phyloP scores from a whole-genome alignment of 2,888 invertebrate genomes.

The Phrixothrix hirtus region DNA sequence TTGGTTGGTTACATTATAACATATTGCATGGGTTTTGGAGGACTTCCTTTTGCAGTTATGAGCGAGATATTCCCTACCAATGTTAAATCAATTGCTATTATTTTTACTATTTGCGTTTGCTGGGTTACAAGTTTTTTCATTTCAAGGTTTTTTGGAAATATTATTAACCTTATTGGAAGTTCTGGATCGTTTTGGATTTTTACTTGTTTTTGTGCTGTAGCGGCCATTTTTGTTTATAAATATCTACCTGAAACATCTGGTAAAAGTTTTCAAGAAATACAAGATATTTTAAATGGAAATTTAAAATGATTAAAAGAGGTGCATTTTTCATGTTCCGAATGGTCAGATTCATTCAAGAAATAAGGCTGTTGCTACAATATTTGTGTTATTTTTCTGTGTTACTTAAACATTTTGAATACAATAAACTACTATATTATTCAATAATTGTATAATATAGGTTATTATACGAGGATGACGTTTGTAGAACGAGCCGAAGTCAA shows the following conservation, averaged over 20 bases:
- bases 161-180: slow-evolving; percentile 64
- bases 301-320: slow-evolving; percentile 7
- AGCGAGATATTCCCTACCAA: slow-evolving; percentile 82
- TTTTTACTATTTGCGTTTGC: slow-evolving; percentile 78
- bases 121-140: slow-evolving; percentile 77
- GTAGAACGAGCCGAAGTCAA: too few species aligned
- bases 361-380: too few species aligned
- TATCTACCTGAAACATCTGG: slow-evolving; percentile 83
- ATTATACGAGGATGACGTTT: too few species aligned
- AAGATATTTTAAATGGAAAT: slow-evolving; percentile 60
- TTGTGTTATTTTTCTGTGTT: too few species aligned
- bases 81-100: slow-evolving; percentile 76
- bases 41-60: slow-evolving; percentile 82
- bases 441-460: too few species aligned
- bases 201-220: slow-evolving; percentile 62
- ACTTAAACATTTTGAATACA: too few species aligned
- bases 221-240: slow-evolving; percentile 71
- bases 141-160: slow-evolving; percentile 69
- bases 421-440: too few species aligned
- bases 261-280: slow-evolving; percentile 78
- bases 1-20: slow-evolving; percentile 73
- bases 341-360: too few species aligned
- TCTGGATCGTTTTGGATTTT: slow-evolving; percentile 76
- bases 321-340: too few species aligned
- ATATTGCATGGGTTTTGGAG: slow-evolving; percentile 78